A percentile compares a stretch with the other conserved stretches of the same genome.
phyloP scores from a whole-genome alignment of 1,140 invertebrate species.

The Drosophila tani region DNA sequence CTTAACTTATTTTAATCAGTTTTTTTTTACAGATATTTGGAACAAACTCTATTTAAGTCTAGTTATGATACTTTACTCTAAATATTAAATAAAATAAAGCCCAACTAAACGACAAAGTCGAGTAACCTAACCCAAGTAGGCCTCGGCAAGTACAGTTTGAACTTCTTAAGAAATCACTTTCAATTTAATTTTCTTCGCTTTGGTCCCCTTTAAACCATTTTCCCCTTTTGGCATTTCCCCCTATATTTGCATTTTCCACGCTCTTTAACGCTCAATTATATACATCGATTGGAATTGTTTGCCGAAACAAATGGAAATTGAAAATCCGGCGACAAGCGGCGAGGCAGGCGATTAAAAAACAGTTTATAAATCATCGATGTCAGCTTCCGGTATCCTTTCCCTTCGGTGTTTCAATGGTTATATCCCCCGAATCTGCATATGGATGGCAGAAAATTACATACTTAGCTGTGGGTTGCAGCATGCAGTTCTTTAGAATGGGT shows the following conservation, averaged over 20 bases:
- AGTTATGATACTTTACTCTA: neutral
- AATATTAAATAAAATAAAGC: too few relatives aligned
- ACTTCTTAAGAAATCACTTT: constrained; percentile 15
- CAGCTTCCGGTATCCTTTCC: constrained; percentile 16
- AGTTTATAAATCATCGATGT: constrained; percentile 76
- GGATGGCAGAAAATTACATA: constrained; percentile 62
- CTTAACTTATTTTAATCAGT: too few relatives aligned
- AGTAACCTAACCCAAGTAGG: neutral
- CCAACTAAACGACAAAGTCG: neutral
- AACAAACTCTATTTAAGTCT: neutral
- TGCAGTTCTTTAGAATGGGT: constrained; percentile 47
- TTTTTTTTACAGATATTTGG: neutral
- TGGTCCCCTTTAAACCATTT: neutral
- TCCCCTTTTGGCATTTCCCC: constrained; percentile 16
- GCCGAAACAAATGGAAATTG: constrained; percentile 33
- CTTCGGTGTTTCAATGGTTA: constrained; percentile 4
- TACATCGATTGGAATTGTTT: constrained; percentile 66
- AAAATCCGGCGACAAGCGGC: constrained; percentile 30
- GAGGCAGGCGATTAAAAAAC: constrained; percentile 61
- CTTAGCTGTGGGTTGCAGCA: constrained; percentile 70
- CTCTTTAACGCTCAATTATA: constrained; percentile 51
- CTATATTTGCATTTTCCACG: constrained; percentile 26
- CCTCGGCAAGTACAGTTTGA: constrained; percentile 18
- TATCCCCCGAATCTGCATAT: constrained; percentile 45
- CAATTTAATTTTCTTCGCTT: constrained; percentile 2